phyloP scores from a whole-genome alignment of 2,113 vertebrate genomes.

The Argyrosomus japonicus region DNA sequence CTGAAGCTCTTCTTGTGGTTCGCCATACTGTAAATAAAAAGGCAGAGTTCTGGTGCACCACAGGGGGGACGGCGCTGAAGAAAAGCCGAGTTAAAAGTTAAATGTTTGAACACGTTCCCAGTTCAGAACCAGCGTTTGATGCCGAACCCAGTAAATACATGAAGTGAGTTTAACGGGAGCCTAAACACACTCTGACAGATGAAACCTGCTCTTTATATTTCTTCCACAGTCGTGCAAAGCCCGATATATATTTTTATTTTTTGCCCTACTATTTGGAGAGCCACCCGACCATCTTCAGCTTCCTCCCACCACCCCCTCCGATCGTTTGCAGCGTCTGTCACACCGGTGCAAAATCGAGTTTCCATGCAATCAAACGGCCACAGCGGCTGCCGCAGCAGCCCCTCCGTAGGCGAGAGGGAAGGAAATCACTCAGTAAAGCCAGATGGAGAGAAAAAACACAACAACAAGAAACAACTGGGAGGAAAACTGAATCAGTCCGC shows the following conservation, averaged over 20 bases:
- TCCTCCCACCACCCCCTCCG: slow-evolving; percentile 49
- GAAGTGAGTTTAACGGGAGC: slow-evolving; percentile 5
- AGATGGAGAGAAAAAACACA: slow-evolving; percentile 54
- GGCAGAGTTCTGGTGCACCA: neutral
- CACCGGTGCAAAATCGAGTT: slow-evolving; percentile 82
- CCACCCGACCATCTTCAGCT: neutral
- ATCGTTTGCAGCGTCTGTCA: slow-evolving; percentile 84
- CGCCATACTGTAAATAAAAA: no score
- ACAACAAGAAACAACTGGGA: slow-evolving; percentile 51
- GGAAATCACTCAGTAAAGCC: slow-evolving; percentile 78
- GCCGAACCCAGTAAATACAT: neutral
- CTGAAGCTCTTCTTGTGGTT: neutral
- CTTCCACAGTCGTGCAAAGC: neutral
- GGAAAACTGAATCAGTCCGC: slow-evolving; percentile 53
- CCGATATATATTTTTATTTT: neutral
- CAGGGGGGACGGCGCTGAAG: no score
- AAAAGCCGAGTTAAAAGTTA: neutral
- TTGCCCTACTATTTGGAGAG: slow-evolving; percentile 10
- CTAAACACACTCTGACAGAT: slow-evolving; percentile 11
- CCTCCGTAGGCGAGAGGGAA: slow-evolving; percentile 64
- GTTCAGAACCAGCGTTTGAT: neutral
- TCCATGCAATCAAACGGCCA: slow-evolving; percentile 74
- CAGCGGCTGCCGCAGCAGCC: slow-evolving; percentile 42
- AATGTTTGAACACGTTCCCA: neutral
- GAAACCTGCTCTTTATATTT: neutral